Base-by-base conservation (phyloP, 64 coral and sea anemone genomes). In the Astreopora myriophthalma region DNA sequence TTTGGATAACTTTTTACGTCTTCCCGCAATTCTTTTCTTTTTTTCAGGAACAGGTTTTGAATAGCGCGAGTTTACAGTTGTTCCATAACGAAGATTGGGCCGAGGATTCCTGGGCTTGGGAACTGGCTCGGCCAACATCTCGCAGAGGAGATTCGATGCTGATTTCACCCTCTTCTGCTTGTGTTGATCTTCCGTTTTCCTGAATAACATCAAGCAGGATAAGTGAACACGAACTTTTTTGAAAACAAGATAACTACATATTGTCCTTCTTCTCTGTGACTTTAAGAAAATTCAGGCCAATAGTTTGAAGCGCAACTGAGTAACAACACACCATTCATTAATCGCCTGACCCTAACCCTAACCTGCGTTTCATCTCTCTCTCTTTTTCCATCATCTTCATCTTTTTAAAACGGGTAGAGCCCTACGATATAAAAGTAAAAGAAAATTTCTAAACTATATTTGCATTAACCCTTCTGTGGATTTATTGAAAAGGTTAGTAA, bases 341-440 rank as follows among this genome's bases (percentile, higher is more conserved):
- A 79, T 24, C 32, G 8, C 9, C 26, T 36, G n/a, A 38, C 3
- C 19, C n/a, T 19, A 2, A 36, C 5, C 17, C 64, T 8, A 73
- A 96, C 95, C 87, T 93, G 83, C 95, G 86, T 46, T 96, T 96
- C 1, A 80, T 40, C 32, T 58, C 75, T 49, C 95, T 78, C 20
- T 96, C 87, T 75, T 90, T 93, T 40, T 93, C 79, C 25, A 88
- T 88, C 3, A 93, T 30, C 69, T 96, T 96, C 12, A 96, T 93
- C 73, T 93, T 93, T 81, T 96, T 93, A 26, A 71, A 83, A 88
- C 33, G 79, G 6, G 72, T 86, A 16, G 79, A 65, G 39, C 95
- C 91, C 95, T 96, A 37, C 11, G 26, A 73, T 26, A 24, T 48
- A 8, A 62, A 57, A 40, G 27, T 35, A 35, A 40, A 49, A 10